Conservation (phyloP, 2,888 invertebrate genomes). For the Doris montereyensis region DNA sequence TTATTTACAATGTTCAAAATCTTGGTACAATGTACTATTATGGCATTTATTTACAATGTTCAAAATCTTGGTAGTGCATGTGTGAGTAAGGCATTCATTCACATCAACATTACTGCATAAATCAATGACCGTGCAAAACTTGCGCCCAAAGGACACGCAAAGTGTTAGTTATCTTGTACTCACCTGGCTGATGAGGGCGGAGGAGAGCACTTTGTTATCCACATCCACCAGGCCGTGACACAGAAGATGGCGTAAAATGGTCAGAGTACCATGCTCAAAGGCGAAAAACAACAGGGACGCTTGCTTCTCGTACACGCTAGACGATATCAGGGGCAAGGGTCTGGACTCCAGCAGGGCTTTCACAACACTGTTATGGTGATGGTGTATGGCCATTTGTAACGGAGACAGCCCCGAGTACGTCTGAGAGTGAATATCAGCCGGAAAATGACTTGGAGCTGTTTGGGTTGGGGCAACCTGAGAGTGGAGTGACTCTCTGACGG, state of each 20-base stretch:
- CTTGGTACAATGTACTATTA: too few relatives aligned
- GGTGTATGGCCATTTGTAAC: constrained; percentile 62
- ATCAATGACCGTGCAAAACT: too few relatives aligned
- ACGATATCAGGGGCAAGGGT: constrained; percentile 84
- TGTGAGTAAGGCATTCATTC: too few relatives aligned
- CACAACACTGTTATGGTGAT: constrained; percentile 78
- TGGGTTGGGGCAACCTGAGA: constrained; percentile 3
- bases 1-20: too few relatives aligned
- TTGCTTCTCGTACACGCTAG: constrained; percentile 73
- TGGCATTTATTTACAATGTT: too few relatives aligned
- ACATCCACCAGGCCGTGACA: constrained; percentile 87
- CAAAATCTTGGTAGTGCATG: too few relatives aligned
- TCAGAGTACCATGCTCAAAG: constrained; percentile 79
- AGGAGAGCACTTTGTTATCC: constrained; percentile 86
- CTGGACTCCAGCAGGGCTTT: constrained; percentile 84
- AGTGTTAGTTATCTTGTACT: neutral
- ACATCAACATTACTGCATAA: too few relatives aligned
- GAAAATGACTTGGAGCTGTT: too few relatives aligned
- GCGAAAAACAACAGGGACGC: constrained; percentile 78
- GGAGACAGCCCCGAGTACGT: constrained; percentile 59
- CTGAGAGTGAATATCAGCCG: too few relatives aligned
- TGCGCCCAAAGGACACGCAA: neutral
- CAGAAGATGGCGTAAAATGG: constrained; percentile 84
- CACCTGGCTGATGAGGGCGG: constrained; percentile 75
- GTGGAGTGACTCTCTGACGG: neutral